Percentiles rank a stretch among this genome's conserved stretches.
These are phyloP conservation scores for Mycetomoellerius zeteki DNA, from an alignment of 1,140 invertebrate species.

Conservation along the genomic window DNA sequence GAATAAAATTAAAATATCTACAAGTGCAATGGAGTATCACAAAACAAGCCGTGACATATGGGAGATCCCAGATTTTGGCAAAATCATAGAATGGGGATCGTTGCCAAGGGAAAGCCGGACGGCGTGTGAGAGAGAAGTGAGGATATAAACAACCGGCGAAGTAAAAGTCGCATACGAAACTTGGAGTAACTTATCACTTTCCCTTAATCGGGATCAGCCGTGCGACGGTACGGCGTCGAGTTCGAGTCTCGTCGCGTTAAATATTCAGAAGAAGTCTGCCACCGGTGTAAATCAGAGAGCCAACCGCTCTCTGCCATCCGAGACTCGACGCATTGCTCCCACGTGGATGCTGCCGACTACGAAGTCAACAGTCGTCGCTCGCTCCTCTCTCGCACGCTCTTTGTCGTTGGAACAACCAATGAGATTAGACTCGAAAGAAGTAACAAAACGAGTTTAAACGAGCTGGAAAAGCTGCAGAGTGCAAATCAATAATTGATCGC, in stretches of 20 bases:
- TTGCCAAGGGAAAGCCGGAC: neutral
- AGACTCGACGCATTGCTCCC: slow-evolving; percentile 69
- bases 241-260: slow-evolving; percentile 79
- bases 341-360: slow-evolving; percentile 61
- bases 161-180: slow-evolving; percentile 75
- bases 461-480: neutral
- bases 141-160: slow-evolving; percentile 67
- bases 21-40: neutral
- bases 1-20: neutral
- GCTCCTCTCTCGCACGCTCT: neutral
- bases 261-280: slow-evolving; percentile 80
- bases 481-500: slow-evolving; percentile 20
- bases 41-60: neutral
- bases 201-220: slow-evolving; percentile 81
- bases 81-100: slow-evolving; percentile 43
- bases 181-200: slow-evolving; percentile 80
- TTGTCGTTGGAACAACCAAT: slow-evolving; percentile 32
- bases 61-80: slow-evolving; percentile 43
- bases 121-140: slow-evolving; percentile 16
- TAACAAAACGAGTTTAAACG: slow-evolving; percentile 27
- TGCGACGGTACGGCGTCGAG: slow-evolving; percentile 70
- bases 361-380: slow-evolving; percentile 60
- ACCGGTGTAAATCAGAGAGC: slow-evolving; percentile 77
- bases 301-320: slow-evolving; percentile 64
- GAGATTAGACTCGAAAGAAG: slow-evolving; percentile 36